These are phyloP conservation scores for Xenopus laevis DNA, from an alignment of 2,113 vertebrate genomes.

Conservation along the genomic window DNA sequence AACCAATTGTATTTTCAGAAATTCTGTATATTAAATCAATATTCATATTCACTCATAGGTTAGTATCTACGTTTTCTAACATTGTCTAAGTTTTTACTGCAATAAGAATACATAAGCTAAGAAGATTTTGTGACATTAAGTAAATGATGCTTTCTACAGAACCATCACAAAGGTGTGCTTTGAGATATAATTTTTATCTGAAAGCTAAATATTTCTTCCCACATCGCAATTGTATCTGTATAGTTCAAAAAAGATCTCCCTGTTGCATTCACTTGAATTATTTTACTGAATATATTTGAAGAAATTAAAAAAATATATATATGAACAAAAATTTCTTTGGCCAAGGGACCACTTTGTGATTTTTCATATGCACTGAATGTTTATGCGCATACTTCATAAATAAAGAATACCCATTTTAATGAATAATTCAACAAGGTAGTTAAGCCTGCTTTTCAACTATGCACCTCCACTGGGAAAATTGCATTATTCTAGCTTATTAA, in stretches of 20 bases:
- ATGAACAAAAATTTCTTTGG: conserved; percentile 34
- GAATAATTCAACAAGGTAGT: conserved; percentile 38
- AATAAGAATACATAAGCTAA: no score
- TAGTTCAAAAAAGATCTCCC: conserved; percentile 17
- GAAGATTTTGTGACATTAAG: no score
- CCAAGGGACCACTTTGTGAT: conserved; percentile 39
- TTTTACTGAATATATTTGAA: conserved; percentile 37
- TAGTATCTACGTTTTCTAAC: no score
- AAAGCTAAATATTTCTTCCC: not conserved
- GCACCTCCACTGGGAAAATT: conserved; percentile 17
- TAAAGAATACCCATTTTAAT: conserved; percentile 37
- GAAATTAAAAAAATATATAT: conserved; percentile 8
- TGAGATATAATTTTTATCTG: conserved; percentile 9
- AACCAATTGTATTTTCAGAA: no score
- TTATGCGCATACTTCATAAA: conserved; percentile 40
- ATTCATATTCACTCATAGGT: no score
- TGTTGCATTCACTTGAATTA: conserved; percentile 16
- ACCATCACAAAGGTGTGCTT: not conserved
- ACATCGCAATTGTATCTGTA: conserved; percentile 16
- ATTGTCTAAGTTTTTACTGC: no score
- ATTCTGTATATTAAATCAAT: no score
- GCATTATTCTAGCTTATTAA: conserved; percentile 22
- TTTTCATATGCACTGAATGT: conserved; percentile 35
- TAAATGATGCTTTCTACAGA: not conserved
- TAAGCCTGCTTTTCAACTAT: conserved; percentile 33